phyloP scores from a whole-genome alignment of 2,888 invertebrate species.

The Agriotes lineatus region DNA sequence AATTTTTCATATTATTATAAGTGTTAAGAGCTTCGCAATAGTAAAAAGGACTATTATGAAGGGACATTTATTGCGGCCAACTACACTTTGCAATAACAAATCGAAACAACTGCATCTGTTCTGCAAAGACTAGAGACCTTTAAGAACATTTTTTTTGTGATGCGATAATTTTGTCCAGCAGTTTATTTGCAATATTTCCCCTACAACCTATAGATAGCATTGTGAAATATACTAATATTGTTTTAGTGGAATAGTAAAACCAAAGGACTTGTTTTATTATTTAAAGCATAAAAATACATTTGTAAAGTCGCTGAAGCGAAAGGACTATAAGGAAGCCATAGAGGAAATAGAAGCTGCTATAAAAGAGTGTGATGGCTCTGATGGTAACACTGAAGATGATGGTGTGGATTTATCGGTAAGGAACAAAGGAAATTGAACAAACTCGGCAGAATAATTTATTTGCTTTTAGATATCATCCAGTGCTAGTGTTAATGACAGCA shows the following conservation, averaged over 20 bases:
- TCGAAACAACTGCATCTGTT: no score
- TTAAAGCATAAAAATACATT: conserved; percentile 84
- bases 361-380: conserved; percentile 57
- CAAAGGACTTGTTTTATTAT: conserved; percentile 89
- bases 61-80: no score
- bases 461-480: background rate
- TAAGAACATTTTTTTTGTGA: no score
- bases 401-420: background rate
- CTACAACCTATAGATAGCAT: no score
- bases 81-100: no score
- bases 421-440: background rate
- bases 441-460: background rate
- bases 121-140: no score
- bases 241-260: conserved; percentile 78
- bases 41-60: no score
- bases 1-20: no score
- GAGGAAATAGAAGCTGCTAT: conserved; percentile 88
- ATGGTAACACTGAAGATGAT: conserved; percentile 53
- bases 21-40: no score
- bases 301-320: conserved; percentile 81
- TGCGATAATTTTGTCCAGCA: no score
- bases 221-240: no score
- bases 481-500: conserved; percentile 8
- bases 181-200: no score
- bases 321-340: conserved; percentile 89